phyloP scores from a whole-genome alignment of 2,113 vertebrate species.

The Climacteris rufus region DNA sequence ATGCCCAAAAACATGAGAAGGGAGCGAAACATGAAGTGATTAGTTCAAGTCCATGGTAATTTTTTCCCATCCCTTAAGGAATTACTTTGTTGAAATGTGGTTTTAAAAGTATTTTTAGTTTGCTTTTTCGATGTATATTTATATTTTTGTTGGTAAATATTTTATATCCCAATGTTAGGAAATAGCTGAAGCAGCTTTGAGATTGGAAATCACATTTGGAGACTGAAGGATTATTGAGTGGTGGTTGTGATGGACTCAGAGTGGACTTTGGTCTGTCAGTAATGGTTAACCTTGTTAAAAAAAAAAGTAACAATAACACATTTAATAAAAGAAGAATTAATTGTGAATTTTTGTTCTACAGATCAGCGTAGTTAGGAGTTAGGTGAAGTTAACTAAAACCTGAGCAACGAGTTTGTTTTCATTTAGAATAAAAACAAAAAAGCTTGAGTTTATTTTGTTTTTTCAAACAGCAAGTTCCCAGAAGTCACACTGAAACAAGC shows the following conservation, averaged over 20 bases:
- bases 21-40: background rate
- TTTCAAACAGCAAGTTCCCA: background rate
- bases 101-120: conserved; percentile 31
- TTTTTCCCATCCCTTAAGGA: background rate
- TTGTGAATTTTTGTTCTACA: background rate
- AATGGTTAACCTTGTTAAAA: background rate
- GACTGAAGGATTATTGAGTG: background rate
- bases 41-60: background rate
- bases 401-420: background rate
- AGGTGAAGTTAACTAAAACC: background rate
- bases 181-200: background rate
- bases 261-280: background rate
- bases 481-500: background rate
- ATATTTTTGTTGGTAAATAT: conserved; percentile 45
- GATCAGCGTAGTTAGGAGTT: background rate
- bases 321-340: background rate
- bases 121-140: background rate
- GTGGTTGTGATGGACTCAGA: background rate
- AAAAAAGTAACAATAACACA: background rate
- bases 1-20: background rate
- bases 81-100: conserved; percentile 3
- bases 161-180: background rate
- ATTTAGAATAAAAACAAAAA: background rate
- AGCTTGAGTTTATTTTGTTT: background rate
- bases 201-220: background rate